phyloP scores from a whole-genome alignment of 2,797 vertebrate genomes.

The Tolypeutes matacus region DNA sequence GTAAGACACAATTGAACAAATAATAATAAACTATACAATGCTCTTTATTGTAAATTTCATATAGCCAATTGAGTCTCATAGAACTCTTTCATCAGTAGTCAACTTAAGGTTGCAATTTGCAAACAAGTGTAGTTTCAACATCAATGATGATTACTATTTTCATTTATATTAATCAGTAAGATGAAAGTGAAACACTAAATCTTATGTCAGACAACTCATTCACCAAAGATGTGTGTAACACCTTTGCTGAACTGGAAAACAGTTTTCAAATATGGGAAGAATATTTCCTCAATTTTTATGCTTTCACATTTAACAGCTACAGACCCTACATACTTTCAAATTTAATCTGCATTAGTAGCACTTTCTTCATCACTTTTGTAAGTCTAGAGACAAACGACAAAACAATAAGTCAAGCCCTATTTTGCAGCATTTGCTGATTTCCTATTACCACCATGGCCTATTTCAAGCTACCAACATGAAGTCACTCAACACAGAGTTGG shows the following conservation, averaged over 20 bases:
- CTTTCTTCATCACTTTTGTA: constrained; percentile 44
- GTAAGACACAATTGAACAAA: background rate
- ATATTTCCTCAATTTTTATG: background rate
- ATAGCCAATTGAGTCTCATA: background rate
- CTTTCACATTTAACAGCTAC: background rate
- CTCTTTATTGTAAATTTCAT: background rate
- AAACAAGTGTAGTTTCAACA: background rate
- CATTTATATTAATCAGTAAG: background rate
- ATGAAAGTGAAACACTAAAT: constrained; percentile 44
- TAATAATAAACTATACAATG: background rate
- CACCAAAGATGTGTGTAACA: background rate
- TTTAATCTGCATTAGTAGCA: constrained; percentile 2
- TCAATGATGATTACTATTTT: background rate
- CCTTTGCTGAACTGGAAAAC: background rate
- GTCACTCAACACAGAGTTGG: background rate
- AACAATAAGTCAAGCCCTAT: background rate
- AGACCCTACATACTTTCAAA: background rate
- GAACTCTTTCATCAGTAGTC: background rate
- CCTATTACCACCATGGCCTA: too few relatives aligned
- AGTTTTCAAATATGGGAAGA: constrained; percentile 8
- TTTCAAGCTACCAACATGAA: background rate
- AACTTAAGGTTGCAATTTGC: background rate
- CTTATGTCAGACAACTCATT: background rate
- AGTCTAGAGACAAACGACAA: background rate
- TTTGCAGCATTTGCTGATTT: background rate